phyloP scores from a whole-genome alignment of 1,140 invertebrate species.

The Heliconius hermathena region DNA sequence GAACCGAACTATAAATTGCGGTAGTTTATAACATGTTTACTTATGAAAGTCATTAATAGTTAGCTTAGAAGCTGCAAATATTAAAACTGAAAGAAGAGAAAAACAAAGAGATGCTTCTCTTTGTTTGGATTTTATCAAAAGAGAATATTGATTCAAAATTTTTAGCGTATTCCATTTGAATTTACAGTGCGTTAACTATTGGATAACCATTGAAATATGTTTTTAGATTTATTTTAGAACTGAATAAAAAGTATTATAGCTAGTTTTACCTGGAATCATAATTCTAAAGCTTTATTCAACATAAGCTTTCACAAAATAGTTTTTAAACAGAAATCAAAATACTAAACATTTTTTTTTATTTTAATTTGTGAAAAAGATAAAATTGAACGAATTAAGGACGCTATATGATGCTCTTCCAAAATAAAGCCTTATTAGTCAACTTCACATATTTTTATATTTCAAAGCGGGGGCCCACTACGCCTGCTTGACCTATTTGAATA shows the following conservation, averaged over 20 bases:
- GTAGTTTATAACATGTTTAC: neutral
- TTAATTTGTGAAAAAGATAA: no score
- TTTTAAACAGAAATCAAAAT: neutral
- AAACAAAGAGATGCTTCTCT: no score
- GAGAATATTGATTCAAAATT: neutral
- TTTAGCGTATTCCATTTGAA: neutral
- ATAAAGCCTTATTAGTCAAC: no score
- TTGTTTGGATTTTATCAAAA: no score
- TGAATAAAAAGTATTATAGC: slow-evolving; percentile 1
- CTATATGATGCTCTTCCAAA: no score
- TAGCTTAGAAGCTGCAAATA: neutral
- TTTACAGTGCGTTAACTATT: neutral
- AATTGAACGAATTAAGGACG: no score
- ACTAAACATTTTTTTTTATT: no score
- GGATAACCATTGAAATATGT: neutral
- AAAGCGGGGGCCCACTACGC: no score
- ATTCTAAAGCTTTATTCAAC: neutral
- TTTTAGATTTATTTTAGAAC: neutral
- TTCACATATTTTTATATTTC: no score
- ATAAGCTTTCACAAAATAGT: neutral
- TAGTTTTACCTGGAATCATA: neutral
- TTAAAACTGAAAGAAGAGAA: neutral
- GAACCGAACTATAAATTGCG: neutral
- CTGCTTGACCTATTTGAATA: no score
- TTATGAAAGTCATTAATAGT: slow-evolving; percentile 11